Conservation (phyloP, 2,797 vertebrate genomes). For the Poeciliopsis presidionis region DNA sequence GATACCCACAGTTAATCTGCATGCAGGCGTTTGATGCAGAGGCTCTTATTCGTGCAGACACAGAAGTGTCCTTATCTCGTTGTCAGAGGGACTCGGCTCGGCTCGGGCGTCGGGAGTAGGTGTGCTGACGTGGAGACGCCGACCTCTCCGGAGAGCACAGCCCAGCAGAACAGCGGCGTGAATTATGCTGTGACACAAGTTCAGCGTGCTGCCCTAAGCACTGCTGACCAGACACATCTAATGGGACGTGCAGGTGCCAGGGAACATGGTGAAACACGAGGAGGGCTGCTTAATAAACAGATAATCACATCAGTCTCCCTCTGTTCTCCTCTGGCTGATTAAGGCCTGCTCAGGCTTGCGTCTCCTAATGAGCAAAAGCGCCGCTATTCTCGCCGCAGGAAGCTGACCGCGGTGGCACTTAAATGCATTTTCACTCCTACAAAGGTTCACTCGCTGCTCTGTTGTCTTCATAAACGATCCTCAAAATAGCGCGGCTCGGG, state of each 20-base stretch:
- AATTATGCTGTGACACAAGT: conserved; percentile 62
- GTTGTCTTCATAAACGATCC: conserved; percentile 47
- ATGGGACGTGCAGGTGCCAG: conserved; percentile 65
- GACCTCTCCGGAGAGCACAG: conserved; percentile 72
- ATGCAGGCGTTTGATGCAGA: neutral
- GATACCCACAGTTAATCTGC: neutral
- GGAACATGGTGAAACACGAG: conserved; percentile 50
- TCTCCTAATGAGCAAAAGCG: conserved; percentile 51
- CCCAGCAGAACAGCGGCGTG: conserved; percentile 76
- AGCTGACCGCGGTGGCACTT: conserved; percentile 42
- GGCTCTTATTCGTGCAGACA: neutral
- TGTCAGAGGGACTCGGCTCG: conserved; percentile 25
- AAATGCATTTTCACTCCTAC: conserved; percentile 33
- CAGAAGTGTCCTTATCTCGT: conserved; percentile 12
- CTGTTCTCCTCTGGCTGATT: conserved; percentile 44
- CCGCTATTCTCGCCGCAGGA: conserved; percentile 39
- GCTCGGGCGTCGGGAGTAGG: conserved; percentile 22
- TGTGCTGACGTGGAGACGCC: conserved; percentile 58
- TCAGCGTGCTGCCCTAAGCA: conserved; percentile 76
- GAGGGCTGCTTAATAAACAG: conserved; percentile 62
- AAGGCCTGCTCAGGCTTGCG: conserved; percentile 32
- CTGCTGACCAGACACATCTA: conserved; percentile 76
- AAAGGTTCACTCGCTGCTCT: conserved; percentile 32
- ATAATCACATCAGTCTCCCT: conserved; percentile 52
- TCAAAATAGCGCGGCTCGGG: conserved; percentile 22